Percentiles rank a stretch among this genome's conserved stretches.
Conservation (phyloP, 2,888 invertebrate genomes). For the Crioceris asparagi region DNA sequence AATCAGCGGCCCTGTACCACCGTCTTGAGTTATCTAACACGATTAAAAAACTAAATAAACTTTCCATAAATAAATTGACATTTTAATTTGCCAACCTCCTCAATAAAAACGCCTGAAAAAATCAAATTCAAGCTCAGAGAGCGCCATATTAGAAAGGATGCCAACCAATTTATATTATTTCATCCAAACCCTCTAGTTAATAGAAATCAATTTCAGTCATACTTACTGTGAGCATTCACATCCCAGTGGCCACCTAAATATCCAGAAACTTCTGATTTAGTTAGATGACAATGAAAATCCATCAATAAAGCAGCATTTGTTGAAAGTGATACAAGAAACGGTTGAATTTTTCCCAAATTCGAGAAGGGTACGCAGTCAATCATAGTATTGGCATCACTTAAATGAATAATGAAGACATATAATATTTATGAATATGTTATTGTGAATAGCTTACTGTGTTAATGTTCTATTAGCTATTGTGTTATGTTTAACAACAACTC, state of each 20-base stretch:
- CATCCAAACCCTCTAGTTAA: too few relatives aligned
- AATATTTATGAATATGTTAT: not conserved
- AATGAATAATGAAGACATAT: conserved; percentile 8
- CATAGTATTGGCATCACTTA: conserved; percentile 81
- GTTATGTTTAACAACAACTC: conserved; percentile 65
- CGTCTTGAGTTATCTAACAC: too few relatives aligned
- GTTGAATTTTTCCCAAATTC: conserved; percentile 81
- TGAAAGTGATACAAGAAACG: conserved; percentile 77
- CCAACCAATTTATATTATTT: too few relatives aligned
- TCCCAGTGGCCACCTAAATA: conserved; percentile 95
- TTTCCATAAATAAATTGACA: too few relatives aligned
- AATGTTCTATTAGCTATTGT: conserved; percentile 63
- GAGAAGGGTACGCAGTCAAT: conserved; percentile 85
- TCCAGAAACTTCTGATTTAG: conserved; percentile 91
- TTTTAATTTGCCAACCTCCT: too few relatives aligned
- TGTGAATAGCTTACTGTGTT: conserved; percentile 53
- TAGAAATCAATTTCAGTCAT: too few relatives aligned
- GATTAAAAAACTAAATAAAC: too few relatives aligned
- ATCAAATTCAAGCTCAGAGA: too few relatives aligned
- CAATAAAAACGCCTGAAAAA: too few relatives aligned
- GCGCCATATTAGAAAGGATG: too few relatives aligned
- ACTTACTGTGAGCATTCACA: conserved; percentile 83
- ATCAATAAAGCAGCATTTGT: conserved; percentile 79
- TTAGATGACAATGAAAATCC: conserved; percentile 89
- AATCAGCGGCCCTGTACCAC: too few relatives aligned